Evolutionary conservation across 2,888 invertebrate genomes (phyloP), one percentile per base, ranked within the genome.

Genomic region (Lepidochrysops patricia): DNA sequence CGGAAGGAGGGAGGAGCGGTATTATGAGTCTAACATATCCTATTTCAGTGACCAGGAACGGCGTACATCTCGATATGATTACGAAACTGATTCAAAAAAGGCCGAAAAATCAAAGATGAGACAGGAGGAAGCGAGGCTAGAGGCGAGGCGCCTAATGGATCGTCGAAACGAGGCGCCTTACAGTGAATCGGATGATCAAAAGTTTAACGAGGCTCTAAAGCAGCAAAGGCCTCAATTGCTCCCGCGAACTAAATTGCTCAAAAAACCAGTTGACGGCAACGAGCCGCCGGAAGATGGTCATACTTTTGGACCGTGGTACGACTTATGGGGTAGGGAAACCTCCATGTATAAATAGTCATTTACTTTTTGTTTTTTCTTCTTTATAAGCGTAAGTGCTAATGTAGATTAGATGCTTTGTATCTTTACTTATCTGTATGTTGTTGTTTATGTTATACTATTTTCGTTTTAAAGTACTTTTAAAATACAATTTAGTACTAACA

Each of bases 291-390:
- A 91, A 71, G 91, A 91, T 61, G 92, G 92, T 7, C 95, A 94
- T 72, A 93, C 93, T 67, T 96, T 95, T 76, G 96, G 96, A 0
- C 96, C 96, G 0, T 96, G 96, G 96, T 96, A 96, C 74, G 96
- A 96, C 82, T 90, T 96, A 64, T 96, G 96, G 96, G 96, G 93
- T 29, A 90, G 92, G 61, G 94, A 95, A 79, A 90, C 92, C 48
- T 92, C 93, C 29, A 92, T 93, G 70, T 90, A 90, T 76, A 91
- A 91, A 72, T 91, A 90, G 72, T 65, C 62, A 76, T 43, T 19
- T 23, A 76, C 77, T 79, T 73, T 75, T 77, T 76, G 72, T 69
- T 65, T 63, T 60, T 32, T 49, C 19, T 50, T 34, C 26, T 43
- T 43, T 58, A 23, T 58, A n/a, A n/a, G n/a, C 58, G 35, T 58